phyloP scores from a whole-genome alignment of 1,140 invertebrate genomes.

The Ephestia elutella region DNA sequence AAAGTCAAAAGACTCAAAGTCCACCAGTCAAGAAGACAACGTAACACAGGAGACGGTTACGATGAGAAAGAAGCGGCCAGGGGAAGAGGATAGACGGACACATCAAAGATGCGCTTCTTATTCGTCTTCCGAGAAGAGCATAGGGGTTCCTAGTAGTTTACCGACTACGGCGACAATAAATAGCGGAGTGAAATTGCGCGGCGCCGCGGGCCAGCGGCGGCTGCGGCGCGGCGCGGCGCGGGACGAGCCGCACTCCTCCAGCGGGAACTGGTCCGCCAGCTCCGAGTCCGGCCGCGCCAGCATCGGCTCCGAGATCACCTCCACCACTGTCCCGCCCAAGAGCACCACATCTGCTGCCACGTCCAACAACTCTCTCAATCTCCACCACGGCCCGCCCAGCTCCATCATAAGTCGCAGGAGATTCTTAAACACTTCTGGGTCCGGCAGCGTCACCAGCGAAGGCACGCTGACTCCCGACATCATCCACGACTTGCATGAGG shows the following conservation, averaged over 20 bases:
- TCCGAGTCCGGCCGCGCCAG: constrained; percentile 91
- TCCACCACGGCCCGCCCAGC: constrained; percentile 78
- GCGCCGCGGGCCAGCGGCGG: constrained; percentile 79
- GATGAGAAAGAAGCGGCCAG: constrained; percentile 71
- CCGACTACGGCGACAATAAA: constrained; percentile 74
- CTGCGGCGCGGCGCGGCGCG: constrained; percentile 75
- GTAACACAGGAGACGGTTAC: constrained; percentile 79
- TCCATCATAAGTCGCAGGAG: constrained; percentile 79
- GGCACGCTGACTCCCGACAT: constrained; percentile 89
- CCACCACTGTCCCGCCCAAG: constrained; percentile 81
- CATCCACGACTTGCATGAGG: constrained; percentile 83
- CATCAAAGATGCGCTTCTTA: constrained; percentile 85
- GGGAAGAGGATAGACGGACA: constrained; percentile 73
- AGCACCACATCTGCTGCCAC: constrained; percentile 79
- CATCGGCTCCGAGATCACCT: constrained; percentile 86
- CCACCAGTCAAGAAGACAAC: constrained; percentile 72
- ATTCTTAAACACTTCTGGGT: constrained; percentile 83
- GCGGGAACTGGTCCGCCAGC: constrained; percentile 95
- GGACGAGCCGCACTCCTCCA: constrained; percentile 90
- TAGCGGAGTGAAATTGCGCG: constrained; percentile 81
- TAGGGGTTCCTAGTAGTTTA: constrained; percentile 74
- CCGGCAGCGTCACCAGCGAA: constrained; percentile 88
- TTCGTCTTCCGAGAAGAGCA: constrained; percentile 82
- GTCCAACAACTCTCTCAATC: constrained; percentile 79
- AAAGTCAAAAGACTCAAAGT: constrained; percentile 57